These are phyloP conservation scores for Siderastrea siderea DNA, from an alignment of 92 coral and sea anemone species.

Conservation along the genomic window DNA sequence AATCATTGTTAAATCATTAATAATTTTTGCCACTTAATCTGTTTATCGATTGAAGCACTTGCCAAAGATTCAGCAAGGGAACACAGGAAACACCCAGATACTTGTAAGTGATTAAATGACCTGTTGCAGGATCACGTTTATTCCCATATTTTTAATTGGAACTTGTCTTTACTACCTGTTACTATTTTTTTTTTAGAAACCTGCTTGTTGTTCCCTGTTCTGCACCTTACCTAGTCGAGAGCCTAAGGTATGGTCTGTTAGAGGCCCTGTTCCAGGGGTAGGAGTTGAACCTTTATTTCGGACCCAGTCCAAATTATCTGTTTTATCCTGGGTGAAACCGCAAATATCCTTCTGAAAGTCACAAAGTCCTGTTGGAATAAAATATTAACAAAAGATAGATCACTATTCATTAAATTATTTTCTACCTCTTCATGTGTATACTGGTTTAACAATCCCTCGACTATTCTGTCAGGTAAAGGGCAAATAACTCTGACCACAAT, in stretches of 20 bases:
- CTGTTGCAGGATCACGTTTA: too few species aligned
- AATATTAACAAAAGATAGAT: background rate
- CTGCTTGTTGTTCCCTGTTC: too few species aligned
- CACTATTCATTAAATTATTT: too few species aligned
- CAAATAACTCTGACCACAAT: background rate
- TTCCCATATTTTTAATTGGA: too few species aligned
- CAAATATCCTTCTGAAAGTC: slow-evolving; percentile 82
- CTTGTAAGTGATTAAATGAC: too few species aligned
- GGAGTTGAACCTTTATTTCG: slow-evolving; percentile 77
- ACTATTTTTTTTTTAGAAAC: too few species aligned
- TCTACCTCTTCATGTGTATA: background rate
- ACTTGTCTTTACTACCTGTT: too few species aligned
- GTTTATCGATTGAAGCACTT: too few species aligned
- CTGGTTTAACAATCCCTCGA: background rate
- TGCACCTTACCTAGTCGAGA: slow-evolving; percentile 63
- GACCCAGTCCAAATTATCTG: slow-evolving; percentile 79
- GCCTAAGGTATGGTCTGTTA: slow-evolving; percentile 85
- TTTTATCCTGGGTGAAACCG: slow-evolving; percentile 62
- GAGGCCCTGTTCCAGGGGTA: slow-evolving; percentile 85
- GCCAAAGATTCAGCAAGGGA: too few species aligned
- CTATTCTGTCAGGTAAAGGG: background rate
- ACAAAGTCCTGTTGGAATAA: slow-evolving; percentile 43
- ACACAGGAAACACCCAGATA: too few species aligned
- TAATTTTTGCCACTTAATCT: too few species aligned
- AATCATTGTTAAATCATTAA: too few species aligned